Percentiles rank a stretch among this genome's conserved stretches.
These are phyloP conservation scores for Protobothrops mucrosquamatus DNA, from an alignment of 2,113 vertebrate species.

Conservation along the genomic window DNA sequence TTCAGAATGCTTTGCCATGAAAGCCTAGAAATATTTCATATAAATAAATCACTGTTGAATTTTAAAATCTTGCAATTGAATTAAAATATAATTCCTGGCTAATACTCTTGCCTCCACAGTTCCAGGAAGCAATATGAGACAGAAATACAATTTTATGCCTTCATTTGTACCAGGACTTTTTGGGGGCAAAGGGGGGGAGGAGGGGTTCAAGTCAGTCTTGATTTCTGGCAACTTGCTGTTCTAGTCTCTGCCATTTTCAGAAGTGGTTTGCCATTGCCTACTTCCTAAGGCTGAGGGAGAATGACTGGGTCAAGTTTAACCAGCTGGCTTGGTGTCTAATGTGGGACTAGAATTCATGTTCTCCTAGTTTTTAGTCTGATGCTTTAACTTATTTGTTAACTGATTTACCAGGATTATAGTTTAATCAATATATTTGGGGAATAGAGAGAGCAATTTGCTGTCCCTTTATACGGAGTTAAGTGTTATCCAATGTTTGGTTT, in stretches of 20 bases:
- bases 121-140: not conserved
- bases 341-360: not conserved
- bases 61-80: not conserved
- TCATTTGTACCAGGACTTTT: not conserved
- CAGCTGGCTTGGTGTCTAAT: not conserved
- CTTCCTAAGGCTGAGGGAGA: not conserved
- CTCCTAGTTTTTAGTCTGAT: not conserved
- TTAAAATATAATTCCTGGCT: not conserved
- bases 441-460: not conserved
- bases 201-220: not conserved
- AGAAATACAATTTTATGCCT: conserved; percentile 18
- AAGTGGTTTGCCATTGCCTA: not conserved
- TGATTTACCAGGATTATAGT: not conserved
- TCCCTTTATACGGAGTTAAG: not conserved
- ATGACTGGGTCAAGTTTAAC: not conserved
- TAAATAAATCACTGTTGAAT: not conserved
- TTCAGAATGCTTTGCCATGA: not conserved
- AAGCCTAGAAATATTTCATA: not conserved
- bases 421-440: not conserved
- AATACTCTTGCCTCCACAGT: not conserved
- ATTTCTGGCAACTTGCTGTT: not conserved
- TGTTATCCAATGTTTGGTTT: not conserved
- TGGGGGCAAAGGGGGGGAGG: no score
- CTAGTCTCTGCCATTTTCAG: not conserved
- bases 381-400: not conserved